Evolutionary conservation across 2,113 vertebrate species (phyloP), one percentile per base, ranked within the genome.

Genomic region (Lichenostomus cassidix): DNA sequence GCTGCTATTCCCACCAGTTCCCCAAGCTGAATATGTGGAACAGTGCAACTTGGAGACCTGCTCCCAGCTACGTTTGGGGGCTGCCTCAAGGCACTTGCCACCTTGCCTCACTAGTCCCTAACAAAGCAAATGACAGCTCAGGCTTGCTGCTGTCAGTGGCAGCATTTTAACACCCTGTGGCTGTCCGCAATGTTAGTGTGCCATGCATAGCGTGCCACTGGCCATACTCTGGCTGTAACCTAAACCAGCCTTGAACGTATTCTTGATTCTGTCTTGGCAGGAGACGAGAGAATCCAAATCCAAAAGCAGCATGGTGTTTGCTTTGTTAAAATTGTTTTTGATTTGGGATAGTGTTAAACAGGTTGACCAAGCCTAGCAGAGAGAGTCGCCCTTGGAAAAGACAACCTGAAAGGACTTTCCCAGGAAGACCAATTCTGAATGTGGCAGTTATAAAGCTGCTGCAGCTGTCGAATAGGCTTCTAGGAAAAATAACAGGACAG

Each of bases 401-500:
- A 46, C 67, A 94, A 83, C 70, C 68, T 92, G 79, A 86, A 85
- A 91, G 56, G 35, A 83, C 68, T 91, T 95, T 83, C 87, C 67
- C 44, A 90, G 84, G 50, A 55, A 91, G 81, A 35, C 50, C 33
- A 42, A 5, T 78, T 56, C 44, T 0, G 1, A 68, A 52, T 74
- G 47, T 77, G 87, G 75, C 87, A 94, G 94, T 83, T 86, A 83
- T 5, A 80, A 95, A 93, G 78, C 82, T 71, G 39, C 83, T 86
- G 83, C 85, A 95, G 90, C 90, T 95, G 87, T 83, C 2, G 3
- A 46, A 64, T 65, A 49, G 68, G 92, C 71, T 95, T 95, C 92
- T 95, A 94, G 93, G 93, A 95, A 95, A 91, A 91, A 91, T 70
- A 96, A 90, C 75, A 83, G 91, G 84, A 90, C 50, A 73, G 62